Conservation (phyloP, 1,140 invertebrate species). For the Drosophila bipectinata region DNA sequence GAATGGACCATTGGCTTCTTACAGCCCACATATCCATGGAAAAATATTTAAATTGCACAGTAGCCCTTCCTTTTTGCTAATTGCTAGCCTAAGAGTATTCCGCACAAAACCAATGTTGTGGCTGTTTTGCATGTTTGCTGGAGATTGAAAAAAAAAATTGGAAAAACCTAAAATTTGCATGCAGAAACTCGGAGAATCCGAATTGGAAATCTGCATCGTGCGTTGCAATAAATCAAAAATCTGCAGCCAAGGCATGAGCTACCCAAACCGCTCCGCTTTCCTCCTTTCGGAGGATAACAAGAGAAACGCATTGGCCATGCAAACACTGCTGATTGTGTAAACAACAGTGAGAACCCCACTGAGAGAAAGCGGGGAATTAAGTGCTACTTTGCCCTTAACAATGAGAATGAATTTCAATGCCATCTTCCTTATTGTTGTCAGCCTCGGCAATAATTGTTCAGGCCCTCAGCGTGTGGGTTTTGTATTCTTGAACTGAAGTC, state of each 20-base stretch:
- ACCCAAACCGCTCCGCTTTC: conserved; percentile 10
- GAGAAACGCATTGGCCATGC: conserved; percentile 51
- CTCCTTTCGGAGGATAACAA: conserved; percentile 23
- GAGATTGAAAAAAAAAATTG: background rate
- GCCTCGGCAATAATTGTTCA: conserved; percentile 47
- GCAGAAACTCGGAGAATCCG: conserved; percentile 1
- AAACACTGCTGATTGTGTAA: conserved; percentile 52
- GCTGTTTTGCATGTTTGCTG: conserved; percentile 26
- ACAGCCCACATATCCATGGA: conserved; percentile 12
- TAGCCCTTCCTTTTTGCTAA: conserved; percentile 12
- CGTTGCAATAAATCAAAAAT: conserved; percentile 70
- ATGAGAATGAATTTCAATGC: conserved; percentile 48
- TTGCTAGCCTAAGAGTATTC: conserved; percentile 17
- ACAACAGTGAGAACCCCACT: conserved; percentile 29
- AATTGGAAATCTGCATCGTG: conserved; percentile 23
- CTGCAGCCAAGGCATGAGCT: conserved; percentile 42
- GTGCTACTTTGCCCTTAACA: conserved; percentile 25
- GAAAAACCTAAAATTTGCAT: conserved; percentile 36
- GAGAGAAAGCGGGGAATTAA: conserved; percentile 10
- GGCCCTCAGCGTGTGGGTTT: conserved; percentile 22
- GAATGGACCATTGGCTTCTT: background rate
- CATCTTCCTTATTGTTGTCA: conserved; percentile 36
- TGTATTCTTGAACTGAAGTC: conserved; percentile 22
- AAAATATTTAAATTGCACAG: conserved; percentile 5
- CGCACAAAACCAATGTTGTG: conserved; percentile 16